Conservation (phyloP, 2,888 invertebrate genomes). For the Andrena minutula region DNA sequence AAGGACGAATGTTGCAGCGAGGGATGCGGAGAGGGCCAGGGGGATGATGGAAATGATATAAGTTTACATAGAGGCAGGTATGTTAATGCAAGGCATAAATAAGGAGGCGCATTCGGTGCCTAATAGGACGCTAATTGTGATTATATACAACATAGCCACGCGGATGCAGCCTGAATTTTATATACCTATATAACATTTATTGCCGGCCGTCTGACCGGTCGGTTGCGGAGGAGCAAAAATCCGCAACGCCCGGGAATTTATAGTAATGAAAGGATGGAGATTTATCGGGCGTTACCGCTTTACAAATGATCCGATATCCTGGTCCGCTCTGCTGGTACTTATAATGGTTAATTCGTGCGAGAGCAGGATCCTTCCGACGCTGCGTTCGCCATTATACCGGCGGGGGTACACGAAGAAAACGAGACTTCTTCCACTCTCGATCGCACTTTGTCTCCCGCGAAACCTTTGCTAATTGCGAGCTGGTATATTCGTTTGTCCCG, state of each 20-base stretch:
- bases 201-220: conserved; percentile 67
- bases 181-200: conserved; percentile 75
- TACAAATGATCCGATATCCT: conserved; percentile 74
- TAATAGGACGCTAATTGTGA: conserved; percentile 77
- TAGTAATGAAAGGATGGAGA: conserved; percentile 76
- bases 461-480: conserved; percentile 6
- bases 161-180: conserved; percentile 72
- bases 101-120: conserved; percentile 67
- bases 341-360: conserved; percentile 74
- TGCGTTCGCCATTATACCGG: conserved; percentile 46
- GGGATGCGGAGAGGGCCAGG: conserved; percentile 11
- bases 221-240: conserved; percentile 68
- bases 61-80: conserved; percentile 71
- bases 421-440: conserved; percentile 40
- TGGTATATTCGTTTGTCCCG: neutral
- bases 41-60: conserved; percentile 70
- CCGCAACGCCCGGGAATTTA: conserved; percentile 72
- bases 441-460: conserved; percentile 39
- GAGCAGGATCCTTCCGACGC: conserved; percentile 61
- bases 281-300: conserved; percentile 72
- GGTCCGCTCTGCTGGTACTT: conserved; percentile 59
- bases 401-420: conserved; percentile 28
- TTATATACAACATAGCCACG: conserved; percentile 73
- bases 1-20: conserved; percentile 11
- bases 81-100: conserved; percentile 71